Base-by-base conservation (phyloP, 2,113 vertebrate genomes). In the Arenaria interpres region DNA sequence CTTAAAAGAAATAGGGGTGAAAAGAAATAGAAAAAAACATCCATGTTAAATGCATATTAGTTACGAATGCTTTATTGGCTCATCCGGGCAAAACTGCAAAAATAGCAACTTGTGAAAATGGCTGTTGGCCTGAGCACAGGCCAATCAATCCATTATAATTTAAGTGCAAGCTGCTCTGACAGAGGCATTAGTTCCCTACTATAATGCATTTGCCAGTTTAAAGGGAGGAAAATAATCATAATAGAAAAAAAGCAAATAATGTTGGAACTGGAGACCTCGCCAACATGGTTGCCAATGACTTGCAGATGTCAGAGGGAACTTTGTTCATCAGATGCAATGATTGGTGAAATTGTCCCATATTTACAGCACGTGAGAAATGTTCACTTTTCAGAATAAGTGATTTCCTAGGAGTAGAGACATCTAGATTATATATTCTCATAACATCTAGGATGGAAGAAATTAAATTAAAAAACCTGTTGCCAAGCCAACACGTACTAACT, bases 131-230 rank as follows among this genome's bases (percentile, higher is more conserved):
- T 48, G 56, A 82, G n/a, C 10, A 6, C 64, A 50, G 33, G 78
- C 68, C 86, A 96, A 87, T 84, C 75, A 85, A 85, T 93, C 60
- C 67, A 78, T 87, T 82, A 82, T 16, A 60, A 92, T 92, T 86
- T 86, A 92, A 92, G 80, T 12, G 72, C 64, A 93, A 92, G 71
- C 75, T 92, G 75, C 60, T 96, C 33, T 41, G 30, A 77, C 27
- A 67, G 60, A 93, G 48, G n/a, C n/a, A 75, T 83, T 71, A 30
- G 74, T 37, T 92, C 30, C 57, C 46, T 35, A 37, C 20, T 54
- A 54, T 11, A 39, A 3, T 2, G 1, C 25, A 68, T 85, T 56
- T 71, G 68, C 63, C 73, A 94, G n/a, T 27, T 71, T 54, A 74
- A 73, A 27, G 18, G 4, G 16, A 50, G 12, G 11, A 41, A 63